Evolutionary conservation across 2,797 vertebrate genomes (phyloP), one percentile per base, ranked within the genome.

Genomic region (Antennarius maculatus): DNA sequence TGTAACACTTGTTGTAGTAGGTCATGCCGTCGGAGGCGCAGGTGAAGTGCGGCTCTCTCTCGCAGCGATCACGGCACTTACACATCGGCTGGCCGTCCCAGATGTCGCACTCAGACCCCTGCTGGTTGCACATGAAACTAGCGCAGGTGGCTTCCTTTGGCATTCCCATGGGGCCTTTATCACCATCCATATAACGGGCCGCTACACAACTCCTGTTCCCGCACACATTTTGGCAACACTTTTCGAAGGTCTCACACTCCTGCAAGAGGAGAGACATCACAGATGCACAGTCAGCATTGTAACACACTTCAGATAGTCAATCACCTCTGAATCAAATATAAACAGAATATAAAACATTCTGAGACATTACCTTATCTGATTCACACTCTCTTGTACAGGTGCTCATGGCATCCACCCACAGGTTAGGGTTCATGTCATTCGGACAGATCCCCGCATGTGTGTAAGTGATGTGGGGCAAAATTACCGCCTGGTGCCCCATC

Each of bases 361-460:
- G 31, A 39, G 37, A 43, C 29, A 2, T 69, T 82, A 99, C 97
- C 96, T 95, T 94, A 66, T 99, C 97, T 0, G 94, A 90, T 37
- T 95, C 93, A 63, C 97, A 99, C 79, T 99, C 97, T 10, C 96
- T 85, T 63, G 92, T 95, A 81, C 98, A 99, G 83, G 97, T 99
- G 88, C 98, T 99, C 95, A 99, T 98, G 0, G 98, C 97, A 1
- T 99, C 98, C 58, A 99, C 98, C 98, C 98, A 99, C 77, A 99
- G 93, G 90, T 99, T 99, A 68, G 97, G 97, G 88, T 97, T 99
- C 96, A 99, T 95, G 82, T 99, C 97, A 86, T 99, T 99, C 45
- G 98, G 98, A 81, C 98, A 99, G 79, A 99, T 95, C 57, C 98
- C 98, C 2, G 96, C 94, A 1, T 99, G 97, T 1, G 95, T 95